These are phyloP conservation scores for Micrastur ruficollis DNA, from an alignment of 2,797 vertebrate genomes.

Conservation along the genomic window DNA sequence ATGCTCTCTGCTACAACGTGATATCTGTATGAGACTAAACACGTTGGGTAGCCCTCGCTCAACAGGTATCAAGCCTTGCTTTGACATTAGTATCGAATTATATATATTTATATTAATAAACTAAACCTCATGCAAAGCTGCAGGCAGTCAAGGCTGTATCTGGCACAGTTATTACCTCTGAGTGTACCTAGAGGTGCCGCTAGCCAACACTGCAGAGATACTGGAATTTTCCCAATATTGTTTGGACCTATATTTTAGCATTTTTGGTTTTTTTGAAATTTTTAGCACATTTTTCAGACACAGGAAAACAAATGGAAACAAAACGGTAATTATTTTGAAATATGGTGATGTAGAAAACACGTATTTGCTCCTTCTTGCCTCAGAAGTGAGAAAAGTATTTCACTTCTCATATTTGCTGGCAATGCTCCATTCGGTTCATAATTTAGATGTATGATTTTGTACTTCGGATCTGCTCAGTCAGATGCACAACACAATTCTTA, in stretches of 20 bases:
- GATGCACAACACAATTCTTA: slow-evolving; percentile 55
- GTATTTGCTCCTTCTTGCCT: neutral
- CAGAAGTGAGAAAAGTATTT: neutral
- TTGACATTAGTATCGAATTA: neutral
- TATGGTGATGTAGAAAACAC: neutral
- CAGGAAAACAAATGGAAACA: neutral
- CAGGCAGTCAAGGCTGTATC: neutral
- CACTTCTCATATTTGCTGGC: slow-evolving; percentile 9
- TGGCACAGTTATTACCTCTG: too few relatives aligned
- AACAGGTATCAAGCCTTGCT: neutral
- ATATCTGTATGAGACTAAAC: neutral
- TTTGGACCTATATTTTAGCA: neutral
- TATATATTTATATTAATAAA: neutral
- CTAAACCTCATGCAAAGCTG: neutral
- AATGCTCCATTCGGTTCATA: slow-evolving; percentile 32
- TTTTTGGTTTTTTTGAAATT: neutral
- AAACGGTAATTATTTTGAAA: neutral
- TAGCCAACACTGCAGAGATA: neutral
- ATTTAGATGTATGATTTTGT: slow-evolving; percentile 56
- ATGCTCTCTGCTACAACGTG: neutral
- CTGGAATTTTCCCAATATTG: too few relatives aligned
- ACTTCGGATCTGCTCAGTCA: slow-evolving; percentile 43
- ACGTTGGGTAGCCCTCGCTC: neutral
- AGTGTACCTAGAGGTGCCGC: neutral
- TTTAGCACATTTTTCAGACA: neutral